Evolutionary conservation across 2,797 vertebrate genomes (phyloP).

Genomic region (Synaphobranchus kaupii): DNA sequence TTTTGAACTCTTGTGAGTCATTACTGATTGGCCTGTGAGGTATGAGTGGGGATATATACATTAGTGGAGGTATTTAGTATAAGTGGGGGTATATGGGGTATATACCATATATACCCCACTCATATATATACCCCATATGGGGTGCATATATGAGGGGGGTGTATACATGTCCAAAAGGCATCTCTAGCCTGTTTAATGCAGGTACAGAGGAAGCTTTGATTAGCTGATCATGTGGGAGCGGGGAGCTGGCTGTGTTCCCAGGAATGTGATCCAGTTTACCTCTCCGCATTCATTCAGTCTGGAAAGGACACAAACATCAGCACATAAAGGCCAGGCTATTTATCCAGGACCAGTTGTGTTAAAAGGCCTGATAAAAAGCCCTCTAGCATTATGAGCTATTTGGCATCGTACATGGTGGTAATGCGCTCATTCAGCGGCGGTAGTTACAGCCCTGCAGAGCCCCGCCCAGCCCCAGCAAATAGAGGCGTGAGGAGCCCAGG

Average conservation of each 20-base stretch:
- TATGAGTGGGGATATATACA: not conserved
- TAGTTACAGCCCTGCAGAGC: not conserved
- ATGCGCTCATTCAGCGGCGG: not conserved
- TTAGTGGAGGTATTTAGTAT: too few species aligned
- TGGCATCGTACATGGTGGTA: not conserved
- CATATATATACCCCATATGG: too few species aligned
- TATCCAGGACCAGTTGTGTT: not conserved
- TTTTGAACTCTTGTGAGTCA: not conserved
- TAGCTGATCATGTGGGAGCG: conserved; percentile 3
- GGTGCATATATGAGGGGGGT: not conserved
- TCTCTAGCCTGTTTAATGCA: conserved; percentile 3
- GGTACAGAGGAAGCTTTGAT: conserved; percentile 24
- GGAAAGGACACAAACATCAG: not conserved
- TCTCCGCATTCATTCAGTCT: conserved; percentile 3
- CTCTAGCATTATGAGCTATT: not conserved
- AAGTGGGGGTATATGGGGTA: too few species aligned
- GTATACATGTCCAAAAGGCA: not conserved
- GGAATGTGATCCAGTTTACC: conserved; percentile 17
- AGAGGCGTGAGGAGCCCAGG: too few species aligned
- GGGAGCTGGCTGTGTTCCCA: not conserved
- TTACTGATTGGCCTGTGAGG: not conserved
- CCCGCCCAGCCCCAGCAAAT: too few species aligned
- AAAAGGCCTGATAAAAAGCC: not conserved
- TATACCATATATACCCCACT: too few species aligned
- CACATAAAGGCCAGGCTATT: not conserved